Base-by-base conservation (phyloP, 2,797 vertebrate genomes). In the Enteromius anoplus region DNA sequence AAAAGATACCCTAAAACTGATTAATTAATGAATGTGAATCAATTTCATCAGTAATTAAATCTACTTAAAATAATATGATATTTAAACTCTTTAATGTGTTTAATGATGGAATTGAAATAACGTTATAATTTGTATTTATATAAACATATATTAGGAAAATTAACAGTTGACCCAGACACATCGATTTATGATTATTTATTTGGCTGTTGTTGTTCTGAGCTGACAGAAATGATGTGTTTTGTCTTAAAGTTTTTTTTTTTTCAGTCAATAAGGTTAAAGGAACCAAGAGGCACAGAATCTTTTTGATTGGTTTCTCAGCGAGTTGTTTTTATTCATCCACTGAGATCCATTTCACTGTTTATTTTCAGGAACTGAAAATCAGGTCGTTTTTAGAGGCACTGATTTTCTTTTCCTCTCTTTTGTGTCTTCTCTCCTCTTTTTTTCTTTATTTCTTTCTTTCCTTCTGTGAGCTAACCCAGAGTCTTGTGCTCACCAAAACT, bases 371-470 rank as follows among this genome's bases (percentile, higher is more conserved):
- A 84, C 37, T 64, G 19, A 81, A 62, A 81, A 45, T 47, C 29
- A 34, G 17, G 32, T 55, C 26, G 64, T 62, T 85, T 80, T 79
- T 29, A 51, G 17, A 78, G 60, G 40, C 21, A 14, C 62, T 55
- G 69, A 49, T 69, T 82, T 78, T 75, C 32, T 75, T 64, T 51
- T 80, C 42, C 62, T 80, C 66, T 26, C 69, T 85, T 37, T 64
- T 45, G 64, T 82, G 42, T 73, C 42, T 40, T 75, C n/a, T n/a
- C 58, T 47, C 19, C 70, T 29, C 9, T 23, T 75, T 47, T 37
- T 75, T 26, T 77, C 72, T 49, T 15, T 58, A n/a, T 58, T 40
- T 72, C 47, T 88, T 58, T 88, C 85, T 90, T 89, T 90, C 87
- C 80, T 87, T 90, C 85, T 87, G 77, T 86, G 34, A 34, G n/a